Percentiles rank a stretch among this genome's conserved stretches.
These are phyloP conservation scores for Cryptops parisi DNA, from an alignment of 2,888 invertebrate species.

Conservation along the genomic window DNA sequence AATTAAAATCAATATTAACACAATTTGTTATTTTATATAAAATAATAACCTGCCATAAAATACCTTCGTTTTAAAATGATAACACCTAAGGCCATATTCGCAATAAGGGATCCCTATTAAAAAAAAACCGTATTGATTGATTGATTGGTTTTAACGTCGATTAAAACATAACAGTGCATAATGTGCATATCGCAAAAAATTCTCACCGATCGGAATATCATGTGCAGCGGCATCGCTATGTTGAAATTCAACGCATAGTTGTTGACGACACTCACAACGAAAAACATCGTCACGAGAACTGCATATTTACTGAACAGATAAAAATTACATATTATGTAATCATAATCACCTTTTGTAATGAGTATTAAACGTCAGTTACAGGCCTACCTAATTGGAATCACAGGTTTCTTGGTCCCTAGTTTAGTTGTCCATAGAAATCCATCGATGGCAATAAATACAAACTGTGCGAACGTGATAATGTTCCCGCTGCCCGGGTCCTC, in stretches of 20 bases:
- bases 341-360: too few relatives aligned
- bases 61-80: conserved; percentile 62
- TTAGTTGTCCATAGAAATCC: conserved; percentile 67
- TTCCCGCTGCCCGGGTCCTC: conserved; percentile 86
- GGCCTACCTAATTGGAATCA: conserved; percentile 43
- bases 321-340: too few relatives aligned
- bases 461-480: conserved; percentile 88
- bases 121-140: conserved; percentile 17
- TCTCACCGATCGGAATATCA: conserved; percentile 86
- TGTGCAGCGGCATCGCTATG: conserved; percentile 94
- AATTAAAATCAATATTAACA: conserved; percentile 5
- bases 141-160: too few relatives aligned
- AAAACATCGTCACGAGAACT: conserved; percentile 73
- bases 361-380: too few relatives aligned
- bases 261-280: conserved; percentile 75
- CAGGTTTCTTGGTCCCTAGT: conserved; percentile 60
- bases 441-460: conserved; percentile 73
- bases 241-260: conserved; percentile 94
- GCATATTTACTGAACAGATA: conserved; percentile 49
- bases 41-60: too few relatives aligned
- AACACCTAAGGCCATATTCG: conserved; percentile 90
- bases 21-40: background rate
- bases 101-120: conserved; percentile 78
- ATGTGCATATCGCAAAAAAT: conserved; percentile 1
- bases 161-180: too few relatives aligned